Conservation (phyloP, 1,140 invertebrate genomes). For the Drosophila kurseongensis region DNA sequence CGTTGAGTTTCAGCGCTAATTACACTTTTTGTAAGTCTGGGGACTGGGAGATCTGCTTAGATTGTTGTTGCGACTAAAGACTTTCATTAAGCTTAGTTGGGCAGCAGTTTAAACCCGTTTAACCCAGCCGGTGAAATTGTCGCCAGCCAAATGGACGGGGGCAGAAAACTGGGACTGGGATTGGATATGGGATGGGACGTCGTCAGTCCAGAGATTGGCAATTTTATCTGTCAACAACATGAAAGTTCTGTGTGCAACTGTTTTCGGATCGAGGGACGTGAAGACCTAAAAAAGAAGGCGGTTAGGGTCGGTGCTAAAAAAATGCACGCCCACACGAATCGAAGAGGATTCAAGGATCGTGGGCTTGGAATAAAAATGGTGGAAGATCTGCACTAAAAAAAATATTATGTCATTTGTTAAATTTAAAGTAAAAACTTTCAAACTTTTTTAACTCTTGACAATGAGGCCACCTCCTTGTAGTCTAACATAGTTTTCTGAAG, state of each 20-base stretch:
- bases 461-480: too few species aligned
- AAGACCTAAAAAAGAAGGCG: conserved; percentile 5
- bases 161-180: conserved; percentile 6
- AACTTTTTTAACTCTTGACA: too few species aligned
- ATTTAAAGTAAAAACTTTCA: too few species aligned
- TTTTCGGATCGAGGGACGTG: conserved; percentile 1
- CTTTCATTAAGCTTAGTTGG: conserved; percentile 78
- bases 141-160: conserved; percentile 29
- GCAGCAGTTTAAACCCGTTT: conserved; percentile 74
- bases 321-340: conserved; percentile 66
- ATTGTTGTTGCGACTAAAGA: conserved; percentile 66
- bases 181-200: conserved; percentile 26
- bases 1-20: conserved; percentile 79
- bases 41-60: conserved; percentile 47
- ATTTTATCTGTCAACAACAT: conserved; percentile 81
- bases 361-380: not conserved
- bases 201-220: conserved; percentile 63
- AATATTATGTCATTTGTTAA: too few species aligned
- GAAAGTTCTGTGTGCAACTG: conserved; percentile 46
- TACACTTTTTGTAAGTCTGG: conserved; percentile 77
- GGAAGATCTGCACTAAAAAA: conserved; percentile 8
- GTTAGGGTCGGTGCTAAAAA: conserved; percentile 21
- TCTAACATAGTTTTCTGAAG: too few species aligned
- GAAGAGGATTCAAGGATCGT: conserved; percentile 18
- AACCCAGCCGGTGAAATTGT: conserved; percentile 71